phyloP scores from a whole-genome alignment of 2,113 vertebrate species.

The Phrynosoma platyrhinos region DNA sequence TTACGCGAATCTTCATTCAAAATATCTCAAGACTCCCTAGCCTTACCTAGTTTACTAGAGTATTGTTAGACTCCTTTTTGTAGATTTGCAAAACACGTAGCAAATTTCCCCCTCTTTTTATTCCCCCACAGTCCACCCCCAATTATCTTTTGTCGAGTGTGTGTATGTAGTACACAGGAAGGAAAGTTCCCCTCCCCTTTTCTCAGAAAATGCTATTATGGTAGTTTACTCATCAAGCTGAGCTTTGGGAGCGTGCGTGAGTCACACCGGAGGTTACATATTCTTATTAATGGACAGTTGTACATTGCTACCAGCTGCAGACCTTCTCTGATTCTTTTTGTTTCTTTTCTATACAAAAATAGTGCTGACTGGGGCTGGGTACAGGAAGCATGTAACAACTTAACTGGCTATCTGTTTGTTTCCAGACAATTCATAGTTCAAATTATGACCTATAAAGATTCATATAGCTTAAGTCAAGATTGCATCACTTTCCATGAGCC shows the following conservation, averaged over 20 bases:
- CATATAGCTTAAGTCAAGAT: too few relatives aligned
- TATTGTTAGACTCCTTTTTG: too few relatives aligned
- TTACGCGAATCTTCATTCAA: background rate
- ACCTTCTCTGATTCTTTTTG: background rate
- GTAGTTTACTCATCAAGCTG: background rate
- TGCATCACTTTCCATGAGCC: too few relatives aligned
- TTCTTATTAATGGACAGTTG: constrained; percentile 2
- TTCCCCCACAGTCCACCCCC: background rate
- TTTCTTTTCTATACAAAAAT: background rate
- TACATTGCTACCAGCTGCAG: background rate
- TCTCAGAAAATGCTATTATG: background rate
- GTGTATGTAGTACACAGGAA: background rate
- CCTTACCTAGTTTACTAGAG: too few relatives aligned
- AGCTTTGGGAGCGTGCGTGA: background rate
- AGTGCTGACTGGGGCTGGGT: background rate
- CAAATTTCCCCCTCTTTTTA: too few relatives aligned
- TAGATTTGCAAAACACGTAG: too few relatives aligned
- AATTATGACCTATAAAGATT: too few relatives aligned
- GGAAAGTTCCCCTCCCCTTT: background rate
- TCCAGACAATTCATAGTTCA: too few relatives aligned
- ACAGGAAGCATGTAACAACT: too few relatives aligned
- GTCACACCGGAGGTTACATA: background rate
- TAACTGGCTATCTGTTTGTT: too few relatives aligned
- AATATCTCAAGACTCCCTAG: background rate
- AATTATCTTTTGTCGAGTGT: background rate